Conservation (phyloP, 2,113 vertebrate species). For the Pseudopodoces humilis region DNA sequence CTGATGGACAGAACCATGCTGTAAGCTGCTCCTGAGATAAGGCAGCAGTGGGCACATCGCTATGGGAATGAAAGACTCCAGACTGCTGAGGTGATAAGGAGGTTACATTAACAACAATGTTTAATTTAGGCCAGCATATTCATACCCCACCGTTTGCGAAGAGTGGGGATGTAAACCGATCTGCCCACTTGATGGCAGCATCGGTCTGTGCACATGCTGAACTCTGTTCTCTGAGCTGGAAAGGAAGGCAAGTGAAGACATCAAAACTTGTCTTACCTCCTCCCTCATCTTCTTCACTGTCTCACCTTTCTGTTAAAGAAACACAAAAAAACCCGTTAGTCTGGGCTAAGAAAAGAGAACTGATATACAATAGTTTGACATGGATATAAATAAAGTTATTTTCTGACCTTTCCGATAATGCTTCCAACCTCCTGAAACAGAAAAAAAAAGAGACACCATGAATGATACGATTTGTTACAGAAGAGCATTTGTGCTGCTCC, state of each 20-base stretch:
- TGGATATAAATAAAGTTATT: constrained; percentile 36
- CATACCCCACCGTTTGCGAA: not conserved
- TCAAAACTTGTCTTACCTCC: constrained; percentile 81
- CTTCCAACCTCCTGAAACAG: constrained; percentile 88
- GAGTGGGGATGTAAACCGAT: not conserved
- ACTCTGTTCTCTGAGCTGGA: not conserved
- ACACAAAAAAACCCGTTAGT: constrained; percentile 21
- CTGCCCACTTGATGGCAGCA: constrained; percentile 57
- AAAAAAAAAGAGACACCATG: constrained; percentile 33
- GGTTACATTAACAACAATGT: not conserved
- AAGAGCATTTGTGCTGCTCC: not conserved
- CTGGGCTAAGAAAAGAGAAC: not conserved
- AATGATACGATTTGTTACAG: not conserved
- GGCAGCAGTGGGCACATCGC: not conserved
- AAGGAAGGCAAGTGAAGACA: constrained; percentile 29
- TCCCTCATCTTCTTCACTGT: constrained; percentile 96
- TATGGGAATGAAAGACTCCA: not conserved
- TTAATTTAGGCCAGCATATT: not conserved
- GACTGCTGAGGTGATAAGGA: not conserved
- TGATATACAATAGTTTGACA: constrained; percentile 1
- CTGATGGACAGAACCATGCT: not conserved
- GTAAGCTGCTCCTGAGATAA: not conserved
- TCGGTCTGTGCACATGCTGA: not conserved
- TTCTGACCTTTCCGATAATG: constrained; percentile 90
- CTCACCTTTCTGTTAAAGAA: constrained; percentile 87